phyloP scores from a whole-genome alignment of 2,888 invertebrate species.

The Torymus auratus region DNA sequence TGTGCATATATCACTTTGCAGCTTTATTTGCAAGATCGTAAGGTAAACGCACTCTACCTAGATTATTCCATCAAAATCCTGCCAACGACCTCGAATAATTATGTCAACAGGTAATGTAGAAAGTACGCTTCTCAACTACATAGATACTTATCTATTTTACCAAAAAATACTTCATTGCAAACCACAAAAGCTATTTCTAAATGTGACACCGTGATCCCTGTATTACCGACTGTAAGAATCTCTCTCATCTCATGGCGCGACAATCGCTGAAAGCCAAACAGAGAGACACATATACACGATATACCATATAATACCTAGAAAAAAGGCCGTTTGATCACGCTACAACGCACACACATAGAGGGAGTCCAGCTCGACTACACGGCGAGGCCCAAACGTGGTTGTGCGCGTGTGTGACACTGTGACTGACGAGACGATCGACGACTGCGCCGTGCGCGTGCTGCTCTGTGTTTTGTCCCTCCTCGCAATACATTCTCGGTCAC shows the following conservation, averaged over 20 bases:
- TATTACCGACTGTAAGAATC: conserved; percentile 15
- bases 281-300: too few species aligned
- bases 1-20: too few species aligned
- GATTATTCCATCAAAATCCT: too few species aligned
- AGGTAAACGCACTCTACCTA: too few species aligned
- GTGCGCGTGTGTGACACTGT: neutral
- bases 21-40: too few species aligned
- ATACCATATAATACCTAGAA: neutral
- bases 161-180: too few species aligned
- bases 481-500: neutral
- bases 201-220: neutral
- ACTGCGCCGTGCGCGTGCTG: neutral
- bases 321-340: conserved; percentile 22
- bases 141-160: too few species aligned
- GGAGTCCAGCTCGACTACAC: conserved; percentile 30
- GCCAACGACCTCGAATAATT: too few species aligned
- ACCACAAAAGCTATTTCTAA: too few species aligned
- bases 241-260: conserved; percentile 4
- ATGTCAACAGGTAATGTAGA: too few species aligned
- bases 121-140: too few species aligned
- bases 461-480: neutral
- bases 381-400: neutral
- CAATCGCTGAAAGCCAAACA: conserved; percentile 5
- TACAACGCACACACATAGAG: conserved; percentile 18
- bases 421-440: too few species aligned